Evolutionary conservation across 2,113 vertebrate species (phyloP), one percentile per base, ranked within the genome.

Genomic region (Istiophorus platypterus): DNA sequence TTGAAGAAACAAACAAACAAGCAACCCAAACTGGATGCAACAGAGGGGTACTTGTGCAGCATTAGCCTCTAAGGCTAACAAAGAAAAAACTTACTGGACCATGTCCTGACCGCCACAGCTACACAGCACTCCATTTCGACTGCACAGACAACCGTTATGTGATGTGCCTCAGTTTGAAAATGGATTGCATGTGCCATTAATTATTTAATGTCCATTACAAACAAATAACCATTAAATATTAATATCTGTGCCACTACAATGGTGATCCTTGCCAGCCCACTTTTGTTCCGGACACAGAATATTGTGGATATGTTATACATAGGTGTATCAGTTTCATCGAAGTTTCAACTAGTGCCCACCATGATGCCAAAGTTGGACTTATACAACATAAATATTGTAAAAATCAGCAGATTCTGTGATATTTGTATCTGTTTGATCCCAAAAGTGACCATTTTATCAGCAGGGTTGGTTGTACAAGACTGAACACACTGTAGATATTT

Each of bases 161-260:
- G 84, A 90, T 85, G 72, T 62, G 51, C 85, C 76, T 78, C 87
- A 83, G 87, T 63, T 88, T 72, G 88, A 85, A 93, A 94, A 95
- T 95, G 88, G 93, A 93, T 93, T 91, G 91, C 75, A 76, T 79
- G 81, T 85, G 81, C 68, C 87, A 94, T 95, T 89, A 95, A 96
- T 95, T 88, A 96, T 96, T 95, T 72, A 95, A 74, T 83, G 65
- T 81, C 90, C 92, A 93, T 94, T 95, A 93, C 92, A 94, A 94
- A 94, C 94, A 92, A 93, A 93, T 87, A 78, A 51, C 1, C 85
- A 92, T 96, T 80, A 92, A 94, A 93, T 88, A 94, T 95, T 93
- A 24, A 95, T 91, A 76, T 82, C 70, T 59, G 59, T 87, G 81
- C 84, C 82, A 78, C 86, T 87, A 88, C 85, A 76, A 70, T 88